Evolutionary conservation across 2,888 invertebrate genomes (phyloP), one percentile per base, ranked within the genome.

Genomic region (Autographa pulchrina): DNA sequence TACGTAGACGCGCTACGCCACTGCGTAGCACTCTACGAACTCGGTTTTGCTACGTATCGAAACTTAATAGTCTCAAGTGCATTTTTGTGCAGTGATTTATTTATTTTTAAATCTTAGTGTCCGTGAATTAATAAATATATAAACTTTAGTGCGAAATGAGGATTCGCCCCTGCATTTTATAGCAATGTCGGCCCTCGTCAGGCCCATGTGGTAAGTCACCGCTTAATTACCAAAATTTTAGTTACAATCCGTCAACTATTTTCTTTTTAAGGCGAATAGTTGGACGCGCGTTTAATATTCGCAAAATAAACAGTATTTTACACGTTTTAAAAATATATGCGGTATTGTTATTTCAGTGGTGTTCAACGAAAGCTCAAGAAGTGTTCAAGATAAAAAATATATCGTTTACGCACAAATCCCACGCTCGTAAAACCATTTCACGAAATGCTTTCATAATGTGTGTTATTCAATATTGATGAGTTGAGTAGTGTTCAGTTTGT

Each of bases 351-450:
- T 95, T 95, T 95, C 95, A 95, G 95, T 92, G 89, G 92, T 86
- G 88, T 86, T 87, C 89, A 86, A 85, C 90, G 93, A 92, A 88
- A 86, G 85, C 74, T 89, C 87, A 92, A 92, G 93, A 92, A 92
- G 90, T 91, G 88, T 89, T 78, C 89, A 91, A 92, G 91, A 91
- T 81, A 82, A 83, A 85, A 86, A 85, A 78, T 80, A 85, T 88
- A 88, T 87, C 90, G 92, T 92, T 91, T 88, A 92, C 93, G 96
- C 95, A 95, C 94, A 96, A 95, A 93, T 94, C 96, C 96, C 96
- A 96, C 95, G 94, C 92, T 93, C 91, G 92, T 94, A 96, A 96
- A 96, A 96, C 96, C 96, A 96, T 96, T 96, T 96, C 96, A 96
- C 96, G 91, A 94, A 92, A 94, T 94, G 95, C 95, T 96, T 96